Base-by-base conservation (phyloP, 2,797 vertebrate genomes). In the Notamacropus eugenii region DNA sequence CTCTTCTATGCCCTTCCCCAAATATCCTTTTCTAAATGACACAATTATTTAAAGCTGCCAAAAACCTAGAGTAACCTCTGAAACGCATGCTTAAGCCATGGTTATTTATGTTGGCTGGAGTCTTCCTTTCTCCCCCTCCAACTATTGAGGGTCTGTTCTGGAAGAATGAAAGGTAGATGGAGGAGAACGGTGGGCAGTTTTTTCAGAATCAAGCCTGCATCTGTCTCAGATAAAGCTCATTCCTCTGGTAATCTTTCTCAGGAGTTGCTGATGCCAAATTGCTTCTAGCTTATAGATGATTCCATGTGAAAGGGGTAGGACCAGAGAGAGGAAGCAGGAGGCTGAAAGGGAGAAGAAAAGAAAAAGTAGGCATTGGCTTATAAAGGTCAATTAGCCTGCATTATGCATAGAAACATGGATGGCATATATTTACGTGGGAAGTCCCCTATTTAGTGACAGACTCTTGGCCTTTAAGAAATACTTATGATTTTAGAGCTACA, bases 301-400 rank as follows among this genome's bases (percentile, higher is more conserved):
- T 97, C 95, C 97, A 95, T 92, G 93, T 93, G 96, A 95, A 90
- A 98, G 98, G 94, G 97, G 97, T 93, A 94, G 95, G 87, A 62
- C 57, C 90, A 28, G 29, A 54, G 90, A 19, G 94, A 96, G 91
- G 27, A 95, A 97, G 19, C 97, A 97, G 92, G 92, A 87, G 95
- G 94, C 93, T 94, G 93, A 95, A 97, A 67, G 67, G 58, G 57
- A 46, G 95, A 90, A 40, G 67, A 93, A 96, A 97, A 55, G 95
- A 22, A 90, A 93, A 93, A 90, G 92, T 92, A 28, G 95, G 94
- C 94, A 92, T 97, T 31, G 55, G 40, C 46, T 96, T 96, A 97
- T 90, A 94, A 91, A 97, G 92, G 56, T 82, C 74, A 40, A 93
- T 29, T 82, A 96, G 31, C 94, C 57, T 91, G n/a, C 92, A 54